Conservation (phyloP, 2,113 vertebrate species). For the Callionymus lyra region DNA sequence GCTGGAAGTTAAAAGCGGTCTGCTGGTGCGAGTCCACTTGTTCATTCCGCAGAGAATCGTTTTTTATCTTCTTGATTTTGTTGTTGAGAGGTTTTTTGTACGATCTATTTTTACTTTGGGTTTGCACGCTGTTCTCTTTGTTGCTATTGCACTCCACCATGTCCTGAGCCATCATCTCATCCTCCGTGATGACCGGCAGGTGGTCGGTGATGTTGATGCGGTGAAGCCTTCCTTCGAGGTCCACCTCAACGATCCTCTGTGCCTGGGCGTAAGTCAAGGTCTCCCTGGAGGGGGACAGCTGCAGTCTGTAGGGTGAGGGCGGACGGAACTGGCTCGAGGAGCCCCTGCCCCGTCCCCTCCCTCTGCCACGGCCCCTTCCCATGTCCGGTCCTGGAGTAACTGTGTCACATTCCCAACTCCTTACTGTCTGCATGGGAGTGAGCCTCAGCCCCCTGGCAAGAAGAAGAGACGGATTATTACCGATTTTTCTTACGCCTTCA, state of each 20-base stretch:
- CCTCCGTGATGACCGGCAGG: conserved; percentile 87
- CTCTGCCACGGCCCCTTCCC: conserved; percentile 56
- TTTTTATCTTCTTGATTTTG: conserved; percentile 79
- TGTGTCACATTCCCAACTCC: conserved; percentile 70
- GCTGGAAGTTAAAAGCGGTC: conserved; percentile 49
- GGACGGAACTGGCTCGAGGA: conserved; percentile 64
- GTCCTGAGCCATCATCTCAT: conserved; percentile 92
- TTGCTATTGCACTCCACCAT: conserved; percentile 95
- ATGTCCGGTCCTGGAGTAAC: conserved; percentile 37
- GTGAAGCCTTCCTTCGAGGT: conserved; percentile 90
- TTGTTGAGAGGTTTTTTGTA: conserved; percentile 69
- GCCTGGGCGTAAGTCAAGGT: conserved; percentile 92
- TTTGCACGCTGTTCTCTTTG: conserved; percentile 94
- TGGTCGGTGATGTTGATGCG: conserved; percentile 91
- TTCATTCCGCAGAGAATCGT: conserved; percentile 46
- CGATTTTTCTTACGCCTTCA: too few species aligned
- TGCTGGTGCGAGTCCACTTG: conserved; percentile 45
- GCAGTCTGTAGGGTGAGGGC: conserved; percentile 84
- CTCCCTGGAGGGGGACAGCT: conserved; percentile 82
- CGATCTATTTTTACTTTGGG: conserved; percentile 72
- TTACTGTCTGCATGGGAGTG: conserved; percentile 78
- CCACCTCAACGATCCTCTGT: conserved; percentile 91
- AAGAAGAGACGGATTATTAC: background rate
- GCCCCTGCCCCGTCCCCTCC: conserved; percentile 67
- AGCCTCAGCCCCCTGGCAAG: conserved; percentile 30